Base-by-base conservation (phyloP, 2,888 invertebrate species). In the Salticus scenicus region DNA sequence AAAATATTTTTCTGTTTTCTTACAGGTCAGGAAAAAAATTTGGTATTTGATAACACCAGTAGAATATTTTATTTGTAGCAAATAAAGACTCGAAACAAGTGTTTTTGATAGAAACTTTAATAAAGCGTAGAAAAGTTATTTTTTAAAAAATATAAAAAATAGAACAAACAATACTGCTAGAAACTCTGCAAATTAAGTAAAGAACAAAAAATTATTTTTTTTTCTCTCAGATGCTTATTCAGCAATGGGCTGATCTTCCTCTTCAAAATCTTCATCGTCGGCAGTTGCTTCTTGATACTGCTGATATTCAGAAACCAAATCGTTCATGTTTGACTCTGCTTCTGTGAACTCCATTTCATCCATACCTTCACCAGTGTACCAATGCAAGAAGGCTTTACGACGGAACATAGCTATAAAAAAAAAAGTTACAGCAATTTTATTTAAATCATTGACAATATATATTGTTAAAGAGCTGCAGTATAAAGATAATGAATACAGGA, bases 291-390 rank as follows among this genome's bases (percentile, higher is more conserved):
- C 86, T 72, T 86, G 86, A n/a, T 86, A 86, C 28, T 86, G 86
- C 24, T 86, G 86, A 20, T 86, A 86, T 41, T 86, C 86, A 92
- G 88, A 83, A 5, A 83, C 72, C 8, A 83, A 64, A 77, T 83
- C 83, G 71, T 83, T 83, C 83, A 83, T 83, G 41, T 83, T 83
- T 1, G 82, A 83, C 24, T 83, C 82, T 0, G 98, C 98, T 91
- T 98, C 98, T 81, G 96, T 97, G 92, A 98, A 98, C 92, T 98
- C 98, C 96, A 97, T 95, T 92, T 97, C 97, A 92, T 98, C 97
- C 98, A 98, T 98, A 87, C 98, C 98, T 92, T 98, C 97, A 79
- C 97, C 97, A 27, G 97, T 97, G 93, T 97, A 98, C 97, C 98
- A 98, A 93, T 98, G 97, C 82, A 83, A 83, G 82, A 83, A 83